A percentile compares a stretch with the other conserved stretches of the same genome.
phyloP scores from a whole-genome alignment of 2,888 invertebrate species.

The Caenorhabditis doughertyi region DNA sequence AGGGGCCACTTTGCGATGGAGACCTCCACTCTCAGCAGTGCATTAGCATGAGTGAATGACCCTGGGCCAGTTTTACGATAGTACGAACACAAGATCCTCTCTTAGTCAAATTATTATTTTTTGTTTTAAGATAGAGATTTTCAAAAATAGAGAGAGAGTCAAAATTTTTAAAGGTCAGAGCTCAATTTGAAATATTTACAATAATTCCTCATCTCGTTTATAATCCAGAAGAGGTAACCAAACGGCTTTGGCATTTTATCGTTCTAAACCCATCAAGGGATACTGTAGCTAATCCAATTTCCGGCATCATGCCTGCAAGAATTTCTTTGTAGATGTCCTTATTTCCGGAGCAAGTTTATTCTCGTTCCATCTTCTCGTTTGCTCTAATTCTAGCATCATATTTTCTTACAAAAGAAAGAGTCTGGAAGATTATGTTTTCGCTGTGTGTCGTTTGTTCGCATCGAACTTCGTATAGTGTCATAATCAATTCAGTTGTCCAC shows the following conservation, averaged over 20 bases:
- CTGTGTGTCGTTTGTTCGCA: conserved; percentile 37
- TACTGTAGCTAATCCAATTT: conserved; percentile 56
- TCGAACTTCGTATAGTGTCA: conserved; percentile 63
- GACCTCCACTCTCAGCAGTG: conserved; percentile 50
- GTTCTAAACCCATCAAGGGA: background rate
- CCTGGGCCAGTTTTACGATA: conserved; percentile 49
- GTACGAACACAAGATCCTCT: conserved; percentile 35
- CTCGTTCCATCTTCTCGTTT: background rate
- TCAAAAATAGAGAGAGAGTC: no score
- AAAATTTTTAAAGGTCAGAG: no score
- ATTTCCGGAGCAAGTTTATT: conserved; percentile 36
- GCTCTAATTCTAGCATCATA: background rate
- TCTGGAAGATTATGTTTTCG: conserved; percentile 40
- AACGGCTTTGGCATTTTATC: conserved; percentile 5
- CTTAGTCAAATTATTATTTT: conserved; percentile 9
- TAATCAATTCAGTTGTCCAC: conserved; percentile 62
- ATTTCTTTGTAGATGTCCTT: background rate
- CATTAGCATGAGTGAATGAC: conserved; percentile 62
- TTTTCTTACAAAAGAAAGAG: background rate
- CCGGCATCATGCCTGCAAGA: conserved; percentile 16
- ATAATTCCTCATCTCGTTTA: background rate
- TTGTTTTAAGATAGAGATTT: no score
- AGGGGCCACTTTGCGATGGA: conserved; percentile 16
- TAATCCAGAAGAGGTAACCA: background rate
- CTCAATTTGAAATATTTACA: no score